A percentile compares a stretch with the other conserved stretches of the same genome.
Conservation (phyloP, 2,797 vertebrate species). For the Sebastes itinus region DNA sequence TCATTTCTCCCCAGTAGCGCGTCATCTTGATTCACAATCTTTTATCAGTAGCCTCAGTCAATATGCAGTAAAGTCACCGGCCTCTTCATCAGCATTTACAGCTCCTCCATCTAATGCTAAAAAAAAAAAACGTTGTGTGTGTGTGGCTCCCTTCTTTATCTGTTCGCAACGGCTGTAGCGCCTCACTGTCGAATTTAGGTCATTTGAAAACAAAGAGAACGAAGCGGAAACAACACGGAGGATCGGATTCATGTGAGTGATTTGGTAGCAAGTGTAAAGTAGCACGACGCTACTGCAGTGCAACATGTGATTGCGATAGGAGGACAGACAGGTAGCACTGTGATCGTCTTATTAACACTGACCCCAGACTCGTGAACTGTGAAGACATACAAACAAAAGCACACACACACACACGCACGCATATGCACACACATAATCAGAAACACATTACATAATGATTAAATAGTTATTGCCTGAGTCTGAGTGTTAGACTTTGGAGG, state of each 20-base stretch:
- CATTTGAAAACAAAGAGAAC: slow-evolving; percentile 8
- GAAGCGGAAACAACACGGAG: not conserved
- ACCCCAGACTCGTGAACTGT: slow-evolving; percentile 85
- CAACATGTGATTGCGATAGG: not conserved
- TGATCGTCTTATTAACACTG: slow-evolving; percentile 80
- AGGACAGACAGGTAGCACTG: slow-evolving; percentile 82
- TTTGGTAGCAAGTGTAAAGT: slow-evolving; percentile 1
- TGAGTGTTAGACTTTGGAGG: slow-evolving; percentile 29
- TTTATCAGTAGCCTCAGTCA: slow-evolving; percentile 58
- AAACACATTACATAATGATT: slow-evolving; percentile 11
- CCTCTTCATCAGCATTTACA: slow-evolving; percentile 37
- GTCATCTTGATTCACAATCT: slow-evolving; percentile 30
- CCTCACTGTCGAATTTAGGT: slow-evolving; percentile 20
- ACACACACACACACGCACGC: slow-evolving; percentile 31
- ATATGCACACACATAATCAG: slow-evolving; percentile 19
- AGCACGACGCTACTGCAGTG: not conserved
- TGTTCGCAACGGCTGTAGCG: slow-evolving; percentile 47
- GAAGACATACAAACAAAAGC: slow-evolving; percentile 66
- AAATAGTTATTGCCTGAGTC: slow-evolving; percentile 24
- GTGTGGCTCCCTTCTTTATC: slow-evolving; percentile 18
- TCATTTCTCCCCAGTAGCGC: slow-evolving; percentile 50
- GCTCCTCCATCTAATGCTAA: slow-evolving; percentile 15
- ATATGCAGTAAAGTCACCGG: slow-evolving; percentile 65
- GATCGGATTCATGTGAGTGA: slow-evolving; percentile 13
- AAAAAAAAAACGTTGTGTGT: not conserved